Percentiles rank a stretch among this genome's conserved stretches.
Evolutionary conservation across 2,113 vertebrate species (phyloP).

Genomic region (Corvus hawaiiensis): DNA sequence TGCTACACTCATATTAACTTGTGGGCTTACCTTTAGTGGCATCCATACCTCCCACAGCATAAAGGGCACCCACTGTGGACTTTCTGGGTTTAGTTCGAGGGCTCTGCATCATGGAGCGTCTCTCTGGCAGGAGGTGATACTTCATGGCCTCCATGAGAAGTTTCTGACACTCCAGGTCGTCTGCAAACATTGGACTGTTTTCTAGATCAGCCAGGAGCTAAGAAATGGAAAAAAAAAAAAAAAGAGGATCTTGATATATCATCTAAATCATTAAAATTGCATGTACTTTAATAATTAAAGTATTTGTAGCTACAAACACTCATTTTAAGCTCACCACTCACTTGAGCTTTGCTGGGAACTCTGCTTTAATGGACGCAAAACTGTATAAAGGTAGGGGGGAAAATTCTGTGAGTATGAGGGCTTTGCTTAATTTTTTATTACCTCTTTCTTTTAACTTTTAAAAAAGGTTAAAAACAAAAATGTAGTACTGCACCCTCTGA

Average conservation of each 20-base stretch:
- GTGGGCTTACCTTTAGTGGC: constrained; percentile 84
- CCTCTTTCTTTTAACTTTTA: neutral
- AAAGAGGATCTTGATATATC: neutral
- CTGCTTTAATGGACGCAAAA: neutral
- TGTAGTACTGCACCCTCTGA: neutral
- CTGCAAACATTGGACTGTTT: constrained; percentile 92
- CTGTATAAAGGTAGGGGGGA: accelerated
- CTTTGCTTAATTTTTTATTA: neutral
- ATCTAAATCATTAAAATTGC: neutral
- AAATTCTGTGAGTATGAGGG: neutral
- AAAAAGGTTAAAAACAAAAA: neutral
- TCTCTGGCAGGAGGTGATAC: constrained; percentile 93
- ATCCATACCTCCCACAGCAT: constrained; percentile 96
- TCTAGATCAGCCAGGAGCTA: constrained; percentile 94
- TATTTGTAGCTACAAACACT: neutral
- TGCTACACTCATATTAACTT: neutral
- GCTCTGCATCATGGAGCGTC: constrained; percentile 92
- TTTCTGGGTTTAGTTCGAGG: constrained; percentile 96
- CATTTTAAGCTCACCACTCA: neutral
- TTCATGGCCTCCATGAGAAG: constrained; percentile 98
- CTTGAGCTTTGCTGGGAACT: neutral
- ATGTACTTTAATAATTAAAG: neutral
- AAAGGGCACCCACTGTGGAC: constrained; percentile 93
- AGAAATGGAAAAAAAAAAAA: neutral
- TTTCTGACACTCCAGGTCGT: constrained; percentile 93